Evolutionary conservation across 2,888 invertebrate genomes (phyloP).

Genomic region (Tubiluchus corallicola): DNA sequence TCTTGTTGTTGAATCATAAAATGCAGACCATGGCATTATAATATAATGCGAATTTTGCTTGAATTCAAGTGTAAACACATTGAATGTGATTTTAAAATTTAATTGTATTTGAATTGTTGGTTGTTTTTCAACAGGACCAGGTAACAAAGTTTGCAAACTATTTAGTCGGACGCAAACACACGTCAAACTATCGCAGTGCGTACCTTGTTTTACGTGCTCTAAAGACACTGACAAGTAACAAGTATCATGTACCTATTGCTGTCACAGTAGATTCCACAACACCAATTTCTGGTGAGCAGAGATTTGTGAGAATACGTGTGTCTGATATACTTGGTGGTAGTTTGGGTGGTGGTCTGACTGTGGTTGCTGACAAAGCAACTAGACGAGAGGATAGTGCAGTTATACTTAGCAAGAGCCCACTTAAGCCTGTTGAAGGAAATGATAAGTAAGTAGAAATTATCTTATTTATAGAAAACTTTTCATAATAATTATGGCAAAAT

Average conservation of each 20-base stretch:
- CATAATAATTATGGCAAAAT: too few species aligned
- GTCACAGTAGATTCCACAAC: constrained; percentile 58
- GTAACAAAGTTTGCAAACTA: constrained; percentile 75
- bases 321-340: constrained; percentile 35
- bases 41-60: too few species aligned
- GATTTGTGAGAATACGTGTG: constrained; percentile 39
- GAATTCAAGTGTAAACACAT: too few species aligned
- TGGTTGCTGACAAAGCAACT: constrained; percentile 55
- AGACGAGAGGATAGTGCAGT: constrained; percentile 51
- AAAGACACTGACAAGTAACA: constrained; percentile 45
- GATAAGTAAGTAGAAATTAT: not conserved
- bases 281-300: constrained; percentile 51
- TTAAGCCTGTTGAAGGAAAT: constrained; percentile 26
- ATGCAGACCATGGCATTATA: too few species aligned
- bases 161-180: constrained; percentile 67
- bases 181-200: constrained; percentile 65
- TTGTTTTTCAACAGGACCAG: constrained; percentile 39
- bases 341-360: constrained; percentile 38
- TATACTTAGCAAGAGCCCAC: constrained; percentile 42
- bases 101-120: not conserved
- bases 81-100: constrained; percentile 6
- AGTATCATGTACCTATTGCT: constrained; percentile 60
- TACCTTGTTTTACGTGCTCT: constrained; percentile 60
- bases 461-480: too few species aligned
- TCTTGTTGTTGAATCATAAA: too few species aligned